These are phyloP conservation scores for Lates calcarifer DNA, from an alignment of 2,113 vertebrate species.

Conservation along the genomic window DNA sequence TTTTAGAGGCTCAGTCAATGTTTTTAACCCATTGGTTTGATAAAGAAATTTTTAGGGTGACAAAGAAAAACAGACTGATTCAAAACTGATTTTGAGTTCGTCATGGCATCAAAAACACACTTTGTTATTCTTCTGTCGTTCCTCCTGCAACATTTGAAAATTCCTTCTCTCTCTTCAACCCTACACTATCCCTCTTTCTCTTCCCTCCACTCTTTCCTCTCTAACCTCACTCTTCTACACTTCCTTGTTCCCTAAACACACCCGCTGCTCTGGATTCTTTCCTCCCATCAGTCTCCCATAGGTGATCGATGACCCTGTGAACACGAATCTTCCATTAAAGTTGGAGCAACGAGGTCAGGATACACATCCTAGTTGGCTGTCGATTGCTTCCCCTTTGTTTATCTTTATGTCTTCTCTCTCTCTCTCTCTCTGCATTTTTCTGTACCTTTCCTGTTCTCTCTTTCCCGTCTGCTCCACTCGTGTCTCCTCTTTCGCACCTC, in stretches of 20 bases:
- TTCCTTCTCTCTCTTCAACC: background rate
- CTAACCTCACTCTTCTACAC: constrained; percentile 18
- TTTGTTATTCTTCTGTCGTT: background rate
- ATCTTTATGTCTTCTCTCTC: constrained; percentile 5
- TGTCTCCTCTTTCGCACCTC: background rate
- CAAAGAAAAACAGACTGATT: background rate
- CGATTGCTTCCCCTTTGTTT: constrained; percentile 3
- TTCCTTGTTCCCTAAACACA: constrained; percentile 33
- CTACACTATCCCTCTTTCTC: constrained; percentile 1
- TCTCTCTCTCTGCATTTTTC: background rate
- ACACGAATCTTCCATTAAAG: constrained; percentile 83
- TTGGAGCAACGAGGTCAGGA: constrained; percentile 56
- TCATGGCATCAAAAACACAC: constrained; percentile 5
- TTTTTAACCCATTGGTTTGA: background rate
- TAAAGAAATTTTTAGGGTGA: background rate
- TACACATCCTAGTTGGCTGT: constrained; percentile 41
- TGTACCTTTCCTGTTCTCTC: background rate
- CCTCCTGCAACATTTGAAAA: background rate
- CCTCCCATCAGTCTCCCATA: constrained; percentile 42
- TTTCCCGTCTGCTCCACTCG: background rate
- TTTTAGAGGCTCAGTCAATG: background rate
- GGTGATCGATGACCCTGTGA: constrained; percentile 74
- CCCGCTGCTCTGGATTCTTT: constrained; percentile 30
- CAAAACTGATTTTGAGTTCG: background rate
- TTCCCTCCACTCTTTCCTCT: constrained; percentile 2